Conservation (phyloP, 1,140 invertebrate genomes). For the Diorhabda elongata region DNA sequence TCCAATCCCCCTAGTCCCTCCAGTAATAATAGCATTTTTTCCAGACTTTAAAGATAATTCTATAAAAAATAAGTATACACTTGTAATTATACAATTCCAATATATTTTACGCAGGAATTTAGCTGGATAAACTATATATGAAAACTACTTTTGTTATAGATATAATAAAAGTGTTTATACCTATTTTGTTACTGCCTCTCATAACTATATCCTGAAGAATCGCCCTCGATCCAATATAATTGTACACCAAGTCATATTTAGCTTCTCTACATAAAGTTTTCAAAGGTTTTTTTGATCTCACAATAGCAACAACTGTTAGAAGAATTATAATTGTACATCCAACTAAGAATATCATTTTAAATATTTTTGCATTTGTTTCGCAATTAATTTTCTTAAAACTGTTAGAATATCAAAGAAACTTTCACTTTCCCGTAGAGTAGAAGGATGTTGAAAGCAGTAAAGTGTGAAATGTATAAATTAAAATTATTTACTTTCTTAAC, state of each 20-base stretch:
- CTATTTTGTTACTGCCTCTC: constrained; percentile 52
- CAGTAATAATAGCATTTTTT: constrained; percentile 80
- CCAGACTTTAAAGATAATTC: constrained; percentile 56
- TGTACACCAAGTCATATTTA: constrained; percentile 52
- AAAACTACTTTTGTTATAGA: neutral
- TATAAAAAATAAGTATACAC: constrained; percentile 34
- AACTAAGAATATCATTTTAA: constrained; percentile 26
- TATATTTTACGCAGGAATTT: neutral
- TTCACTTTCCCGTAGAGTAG: neutral
- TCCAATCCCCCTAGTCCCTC: constrained; percentile 83
- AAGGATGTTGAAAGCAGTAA: neutral
- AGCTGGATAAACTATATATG: neutral
- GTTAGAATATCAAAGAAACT: neutral
- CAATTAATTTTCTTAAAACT: neutral
- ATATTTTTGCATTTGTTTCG: neutral
- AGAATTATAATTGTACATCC: constrained; percentile 31
- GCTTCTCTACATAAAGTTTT: constrained; percentile 44
- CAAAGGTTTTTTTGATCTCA: constrained; percentile 38
- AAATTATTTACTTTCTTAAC: no score
- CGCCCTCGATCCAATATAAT: constrained; percentile 51
- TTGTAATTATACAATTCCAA: neutral
- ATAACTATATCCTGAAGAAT: constrained; percentile 53
- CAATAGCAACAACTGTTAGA: constrained; percentile 34
- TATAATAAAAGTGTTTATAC: constrained; percentile 43
- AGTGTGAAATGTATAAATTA: no score